Evolutionary conservation across 2,113 vertebrate genomes (phyloP), one percentile per base, ranked within the genome.

Genomic region (Cyprinodon variegatus): DNA sequence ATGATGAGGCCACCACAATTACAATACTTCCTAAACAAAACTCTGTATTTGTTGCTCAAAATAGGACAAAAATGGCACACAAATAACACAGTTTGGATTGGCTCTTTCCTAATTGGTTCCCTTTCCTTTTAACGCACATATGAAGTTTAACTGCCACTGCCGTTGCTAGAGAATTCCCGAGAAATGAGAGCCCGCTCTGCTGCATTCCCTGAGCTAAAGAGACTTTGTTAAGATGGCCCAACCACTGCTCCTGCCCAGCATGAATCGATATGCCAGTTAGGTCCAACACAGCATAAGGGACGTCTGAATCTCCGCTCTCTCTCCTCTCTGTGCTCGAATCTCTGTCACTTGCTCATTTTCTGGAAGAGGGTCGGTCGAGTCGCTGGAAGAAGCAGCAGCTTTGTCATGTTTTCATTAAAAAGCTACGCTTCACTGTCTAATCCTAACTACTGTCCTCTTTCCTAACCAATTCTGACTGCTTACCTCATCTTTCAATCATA

Each of bases 351-450:
- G 65, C 46, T 86, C 69, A 50, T 83, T 83, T 86, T 84, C 68
- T 65, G 62, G 70, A 74, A 77, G 67, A 38, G 74, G 71, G 80
- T 70, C 3, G 71, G 69, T 80, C 80, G 74, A 83, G 74, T 84
- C 45, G 40, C 62, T 45, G 84, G 39, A 70, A 72, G 85, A 65
- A 82, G 78, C 77, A 3, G 41, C 72, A 12, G 83, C 87, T 84
- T 83, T 87, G 90, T 93, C 90, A 90, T 92, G 86, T 91, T 93
- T 93, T 94, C 93, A 94, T 94, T 94, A 94, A 94, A 95, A 94
- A 94, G 91, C 90, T 89, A 94, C 93, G 93, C 93, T 94, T 91
- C 88, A 86, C 87, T 92, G 91, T 95, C 93, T 93, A 91, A 91
- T 93, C 91, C 89, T 82, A 88, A 91, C 92, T 88, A 89, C 88